Evolutionary conservation across 2,113 vertebrate genomes (phyloP).

Genomic region (Passer domesticus): DNA sequence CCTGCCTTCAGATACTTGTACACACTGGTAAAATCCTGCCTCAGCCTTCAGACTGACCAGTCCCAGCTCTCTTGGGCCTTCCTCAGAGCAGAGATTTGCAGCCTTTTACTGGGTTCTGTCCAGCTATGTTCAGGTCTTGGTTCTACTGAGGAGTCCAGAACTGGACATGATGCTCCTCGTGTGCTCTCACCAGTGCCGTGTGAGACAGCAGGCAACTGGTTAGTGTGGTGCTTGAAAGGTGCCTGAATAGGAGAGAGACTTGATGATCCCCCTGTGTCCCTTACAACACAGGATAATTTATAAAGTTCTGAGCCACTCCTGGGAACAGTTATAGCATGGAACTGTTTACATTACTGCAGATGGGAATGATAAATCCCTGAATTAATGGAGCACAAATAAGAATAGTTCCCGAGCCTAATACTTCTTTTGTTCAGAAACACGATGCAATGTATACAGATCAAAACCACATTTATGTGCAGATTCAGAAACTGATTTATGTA

Average conservation of each 20-base stretch:
- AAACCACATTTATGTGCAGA: background rate
- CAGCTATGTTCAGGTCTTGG: background rate
- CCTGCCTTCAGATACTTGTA: background rate
- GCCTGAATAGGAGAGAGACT: background rate
- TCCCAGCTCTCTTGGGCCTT: background rate
- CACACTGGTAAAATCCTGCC: background rate
- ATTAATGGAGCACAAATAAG: background rate
- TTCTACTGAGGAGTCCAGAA: background rate
- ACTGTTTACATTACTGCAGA: background rate
- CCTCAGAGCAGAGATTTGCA: background rate
- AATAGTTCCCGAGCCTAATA: background rate
- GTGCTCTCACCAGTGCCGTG: background rate
- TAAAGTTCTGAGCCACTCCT: background rate
- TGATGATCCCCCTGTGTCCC: background rate
- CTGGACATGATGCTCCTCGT: background rate
- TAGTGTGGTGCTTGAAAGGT: background rate
- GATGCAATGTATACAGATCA: background rate
- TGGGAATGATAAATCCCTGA: background rate
- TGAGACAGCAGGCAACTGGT: background rate
- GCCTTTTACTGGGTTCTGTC: background rate
- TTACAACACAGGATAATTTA: background rate
- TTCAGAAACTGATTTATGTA: background rate
- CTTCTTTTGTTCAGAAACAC: background rate
- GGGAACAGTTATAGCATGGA: too few species aligned
- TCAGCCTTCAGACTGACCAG: background rate